Conservation (phyloP, 2,797 vertebrate genomes). For the Monodelphis domestica region DNA sequence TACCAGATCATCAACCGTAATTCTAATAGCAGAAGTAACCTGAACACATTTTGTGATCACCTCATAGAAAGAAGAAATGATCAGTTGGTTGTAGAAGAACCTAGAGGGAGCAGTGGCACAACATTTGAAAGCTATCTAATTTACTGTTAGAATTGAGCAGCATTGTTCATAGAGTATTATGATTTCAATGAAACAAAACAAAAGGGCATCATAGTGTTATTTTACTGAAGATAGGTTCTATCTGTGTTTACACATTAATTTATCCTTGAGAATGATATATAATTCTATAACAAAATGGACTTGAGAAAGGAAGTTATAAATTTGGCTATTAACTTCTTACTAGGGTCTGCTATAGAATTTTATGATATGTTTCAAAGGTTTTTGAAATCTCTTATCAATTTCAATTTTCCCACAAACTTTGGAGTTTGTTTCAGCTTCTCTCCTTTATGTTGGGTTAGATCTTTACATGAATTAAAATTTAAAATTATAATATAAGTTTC, state of each 20-base stretch:
- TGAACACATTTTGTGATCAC: constrained; percentile 26
- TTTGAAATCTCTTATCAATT: constrained; percentile 13
- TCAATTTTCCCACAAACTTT: neutral
- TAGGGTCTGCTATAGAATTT: constrained; percentile 14
- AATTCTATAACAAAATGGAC: too few species aligned
- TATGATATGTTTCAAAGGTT: neutral
- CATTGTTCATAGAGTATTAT: neutral
- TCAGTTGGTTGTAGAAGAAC: neutral
- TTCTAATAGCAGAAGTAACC: constrained; percentile 46
- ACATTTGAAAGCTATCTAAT: neutral
- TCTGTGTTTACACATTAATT: neutral
- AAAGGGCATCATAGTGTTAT: neutral
- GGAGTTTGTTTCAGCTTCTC: neutral
- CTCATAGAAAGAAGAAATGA: constrained; percentile 20
- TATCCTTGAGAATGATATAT: constrained; percentile 9
- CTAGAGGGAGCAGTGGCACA: neutral
- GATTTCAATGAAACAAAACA: constrained; percentile 2
- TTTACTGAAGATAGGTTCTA: constrained; percentile 14
- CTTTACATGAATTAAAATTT: neutral
- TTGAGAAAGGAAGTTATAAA: constrained; percentile 7
- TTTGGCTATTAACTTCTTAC: neutral
- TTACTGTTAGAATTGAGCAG: neutral
- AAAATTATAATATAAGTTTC: constrained; percentile 43
- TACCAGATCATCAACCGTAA: neutral
- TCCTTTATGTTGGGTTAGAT: neutral